Percentiles rank a stretch among this genome's conserved stretches.
Conservation (phyloP, 2,797 vertebrate species). For the Liasis olivaceus region DNA sequence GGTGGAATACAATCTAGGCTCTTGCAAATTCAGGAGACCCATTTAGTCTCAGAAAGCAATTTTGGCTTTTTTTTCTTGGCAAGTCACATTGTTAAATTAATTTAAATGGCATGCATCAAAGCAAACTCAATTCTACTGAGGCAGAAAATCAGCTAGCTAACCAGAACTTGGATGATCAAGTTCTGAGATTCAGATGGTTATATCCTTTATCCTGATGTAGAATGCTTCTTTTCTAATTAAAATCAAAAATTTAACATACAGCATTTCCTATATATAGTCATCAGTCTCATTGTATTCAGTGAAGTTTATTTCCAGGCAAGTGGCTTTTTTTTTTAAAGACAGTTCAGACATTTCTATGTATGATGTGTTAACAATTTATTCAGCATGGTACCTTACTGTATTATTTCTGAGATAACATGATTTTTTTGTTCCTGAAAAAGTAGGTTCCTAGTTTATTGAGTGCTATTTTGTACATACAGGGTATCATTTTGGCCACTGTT, state of each 20-base stretch:
- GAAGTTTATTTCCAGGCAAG: background rate
- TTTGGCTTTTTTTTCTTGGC: constrained; percentile 58
- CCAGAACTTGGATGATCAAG: constrained; percentile 50
- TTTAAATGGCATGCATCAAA: constrained; percentile 70
- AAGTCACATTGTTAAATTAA: constrained; percentile 68
- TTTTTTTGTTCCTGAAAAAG: constrained; percentile 27
- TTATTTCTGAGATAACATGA: constrained; percentile 24
- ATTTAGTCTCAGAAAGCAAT: constrained; percentile 47
- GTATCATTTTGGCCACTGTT: background rate
- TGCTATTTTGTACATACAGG: background rate
- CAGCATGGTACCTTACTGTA: constrained; percentile 13
- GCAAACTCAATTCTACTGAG: constrained; percentile 63
- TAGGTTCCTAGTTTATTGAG: fast-evolving
- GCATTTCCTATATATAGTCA: background rate
- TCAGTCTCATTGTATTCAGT: background rate
- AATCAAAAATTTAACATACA: constrained; percentile 32
- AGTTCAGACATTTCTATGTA: constrained; percentile 7
- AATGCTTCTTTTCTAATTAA: constrained; percentile 54
- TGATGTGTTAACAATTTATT: constrained; percentile 26
- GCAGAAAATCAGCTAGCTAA: constrained; percentile 72
- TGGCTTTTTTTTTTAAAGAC: background rate
- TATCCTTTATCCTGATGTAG: constrained; percentile 36
- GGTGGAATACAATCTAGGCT: constrained; percentile 3
- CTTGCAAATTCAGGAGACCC: constrained; percentile 54
- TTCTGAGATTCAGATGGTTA: constrained; percentile 54